phyloP scores from a whole-genome alignment of 2,113 vertebrate species.

The Ranitomeya imitator region DNA sequence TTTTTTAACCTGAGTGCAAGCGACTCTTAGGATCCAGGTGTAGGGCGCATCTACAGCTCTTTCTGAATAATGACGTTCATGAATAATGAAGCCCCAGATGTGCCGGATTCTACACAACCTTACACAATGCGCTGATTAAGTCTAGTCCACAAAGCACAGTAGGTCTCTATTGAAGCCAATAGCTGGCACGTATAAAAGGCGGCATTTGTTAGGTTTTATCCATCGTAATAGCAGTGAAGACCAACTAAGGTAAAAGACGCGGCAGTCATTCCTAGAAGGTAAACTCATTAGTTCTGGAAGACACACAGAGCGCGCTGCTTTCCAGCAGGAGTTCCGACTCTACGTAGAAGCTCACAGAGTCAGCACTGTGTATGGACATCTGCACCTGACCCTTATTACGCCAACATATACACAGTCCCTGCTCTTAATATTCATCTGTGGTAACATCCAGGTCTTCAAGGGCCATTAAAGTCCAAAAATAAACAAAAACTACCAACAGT shows the following conservation, averaged over 20 bases:
- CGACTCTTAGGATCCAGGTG: neutral
- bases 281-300: constrained; percentile 16
- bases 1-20: neutral
- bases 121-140: constrained; percentile 10
- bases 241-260: constrained; percentile 24
- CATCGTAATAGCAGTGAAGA: neutral
- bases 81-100: constrained; percentile 15
- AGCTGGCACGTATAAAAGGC: neutral
- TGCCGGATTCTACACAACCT: neutral
- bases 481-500: neutral
- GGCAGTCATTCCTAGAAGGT: constrained; percentile 9
- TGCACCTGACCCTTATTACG: neutral
- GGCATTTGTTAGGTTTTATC: constrained; percentile 1
- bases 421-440: neutral
- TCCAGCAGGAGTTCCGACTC: neutral
- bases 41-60: neutral
- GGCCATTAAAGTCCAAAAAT: neutral
- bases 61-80: neutral
- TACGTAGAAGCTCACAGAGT: neutral
- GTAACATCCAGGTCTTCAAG: neutral
- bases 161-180: constrained; percentile 6
- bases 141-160: neutral
- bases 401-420: neutral
- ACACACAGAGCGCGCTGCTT: neutral
- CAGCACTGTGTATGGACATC: neutral